Evolutionary conservation across 64 coral and sea anemone genomes (phyloP).

Genomic region (Actinia tenebrosa): DNA sequence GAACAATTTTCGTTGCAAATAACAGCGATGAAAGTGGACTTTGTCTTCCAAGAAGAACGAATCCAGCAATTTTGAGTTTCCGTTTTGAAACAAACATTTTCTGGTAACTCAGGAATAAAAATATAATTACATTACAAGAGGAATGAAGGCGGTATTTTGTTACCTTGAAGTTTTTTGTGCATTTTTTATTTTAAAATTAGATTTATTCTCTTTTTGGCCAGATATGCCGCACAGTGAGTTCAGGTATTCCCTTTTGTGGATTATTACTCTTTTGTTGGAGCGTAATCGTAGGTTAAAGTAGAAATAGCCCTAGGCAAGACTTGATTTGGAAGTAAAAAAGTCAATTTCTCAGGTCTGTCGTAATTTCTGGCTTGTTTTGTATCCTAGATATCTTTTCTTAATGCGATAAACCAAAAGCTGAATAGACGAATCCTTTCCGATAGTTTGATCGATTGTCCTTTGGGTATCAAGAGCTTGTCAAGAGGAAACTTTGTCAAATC

Average conservation of each 20-base stretch:
- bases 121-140: neutral
- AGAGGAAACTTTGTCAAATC: neutral
- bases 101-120: neutral
- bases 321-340: neutral
- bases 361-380: neutral
- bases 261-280: neutral
- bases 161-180: neutral
- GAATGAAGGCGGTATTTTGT: neutral
- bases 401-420: slow-evolving; percentile 8
- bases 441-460: slow-evolving; percentile 15
- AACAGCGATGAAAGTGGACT: neutral
- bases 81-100: neutral
- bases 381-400: neutral
- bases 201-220: neutral
- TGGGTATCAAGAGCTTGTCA: slow-evolving; percentile 2
- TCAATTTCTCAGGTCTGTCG: neutral
- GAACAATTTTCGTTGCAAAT: neutral
- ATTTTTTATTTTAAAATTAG: neutral
- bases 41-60: neutral
- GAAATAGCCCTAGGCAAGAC: neutral
- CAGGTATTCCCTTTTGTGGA: neutral
- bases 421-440: slow-evolving; percentile 5
- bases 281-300: neutral
- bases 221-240: neutral
- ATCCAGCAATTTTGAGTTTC: neutral